These are phyloP conservation scores for Setipinna tenuifilis DNA, from an alignment of 2,797 vertebrate species.

Conservation along the genomic window DNA sequence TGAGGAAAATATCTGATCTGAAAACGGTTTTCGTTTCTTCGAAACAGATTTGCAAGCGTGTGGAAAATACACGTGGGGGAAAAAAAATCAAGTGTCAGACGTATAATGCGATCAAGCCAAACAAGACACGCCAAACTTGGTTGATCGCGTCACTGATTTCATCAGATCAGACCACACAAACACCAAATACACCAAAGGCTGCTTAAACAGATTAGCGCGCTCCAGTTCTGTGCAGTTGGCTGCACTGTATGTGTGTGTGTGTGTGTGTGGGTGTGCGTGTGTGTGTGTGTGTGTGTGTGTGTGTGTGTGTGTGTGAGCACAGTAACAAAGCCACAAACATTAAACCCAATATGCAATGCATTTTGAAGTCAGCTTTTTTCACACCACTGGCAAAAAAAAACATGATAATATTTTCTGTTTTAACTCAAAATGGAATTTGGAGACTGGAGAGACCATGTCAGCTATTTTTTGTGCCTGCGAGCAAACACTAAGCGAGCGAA, in stretches of 20 bases:
- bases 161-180: not conserved
- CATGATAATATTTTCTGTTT: not conserved
- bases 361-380: not conserved
- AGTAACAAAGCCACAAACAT: not conserved
- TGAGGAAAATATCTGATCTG: not conserved
- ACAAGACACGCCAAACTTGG: not conserved
- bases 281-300: no score
- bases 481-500: no score
- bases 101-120: not conserved
- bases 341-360: not conserved
- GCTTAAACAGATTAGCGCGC: not conserved
- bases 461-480: not conserved
- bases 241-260: not conserved
- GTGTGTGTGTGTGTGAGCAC: not conserved
- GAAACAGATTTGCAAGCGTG: not conserved
- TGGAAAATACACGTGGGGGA: not conserved
- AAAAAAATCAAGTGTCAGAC: not conserved
- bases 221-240: not conserved
- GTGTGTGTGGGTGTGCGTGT: no score
- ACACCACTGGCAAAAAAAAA: not conserved
- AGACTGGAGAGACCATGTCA: not conserved
- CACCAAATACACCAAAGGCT: slow-evolving; percentile 4
- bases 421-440: not conserved
- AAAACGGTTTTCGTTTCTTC: not conserved
- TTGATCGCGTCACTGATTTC: not conserved